Evolutionary conservation across 1,140 invertebrate genomes (phyloP), one percentile per base, ranked within the genome.

Genomic region (Bombus vancouverensis): DNA sequence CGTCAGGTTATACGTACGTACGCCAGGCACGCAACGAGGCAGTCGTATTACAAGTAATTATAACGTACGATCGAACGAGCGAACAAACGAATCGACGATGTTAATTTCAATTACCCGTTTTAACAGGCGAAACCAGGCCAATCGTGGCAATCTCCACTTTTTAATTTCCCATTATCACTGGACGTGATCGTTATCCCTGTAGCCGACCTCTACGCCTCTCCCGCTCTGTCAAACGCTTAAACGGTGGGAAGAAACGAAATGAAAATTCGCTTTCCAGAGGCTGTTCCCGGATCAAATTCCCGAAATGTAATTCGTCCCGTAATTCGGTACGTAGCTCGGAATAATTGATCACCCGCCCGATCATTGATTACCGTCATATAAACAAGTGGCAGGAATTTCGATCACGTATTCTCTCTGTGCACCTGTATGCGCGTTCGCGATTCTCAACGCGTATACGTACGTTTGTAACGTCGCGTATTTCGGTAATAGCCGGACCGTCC

Each of bases 291-390:
- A 59, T 6, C 65, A 57, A 32, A 74, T 72, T 74, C 74, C 70
- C 83, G 18, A 79, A 82, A 89, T 53, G 73, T 53, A 44, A 53
- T 74, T 53, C 32, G 73, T 34, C 32, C 62, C 70, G 75, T 88
- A 89, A 89, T 89, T 82, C 77, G 74, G 59, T 75, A 59, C 78
- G 72, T 72, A n/a, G 81, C 59, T 44, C 59, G 37, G 37, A 85
- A 68, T 86, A 89, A 86, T 81, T 88, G 88, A 89, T 89, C 87
- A 82, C 70, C 71, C 47, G 73, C 32, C 66, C 81, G 74, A 37
- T 83, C 88, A 89, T 86, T 89, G 88, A 89, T 89, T 89, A 85
- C 79, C 87, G 65, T 83, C 32, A 44, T 68, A 77, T 82, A 85
- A 89, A 86, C 66, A 72, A 66, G 28, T 39, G 83, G 77, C 75